phyloP scores from a whole-genome alignment of 1,140 invertebrate species.

The Polypedilum vanderplanki region DNA sequence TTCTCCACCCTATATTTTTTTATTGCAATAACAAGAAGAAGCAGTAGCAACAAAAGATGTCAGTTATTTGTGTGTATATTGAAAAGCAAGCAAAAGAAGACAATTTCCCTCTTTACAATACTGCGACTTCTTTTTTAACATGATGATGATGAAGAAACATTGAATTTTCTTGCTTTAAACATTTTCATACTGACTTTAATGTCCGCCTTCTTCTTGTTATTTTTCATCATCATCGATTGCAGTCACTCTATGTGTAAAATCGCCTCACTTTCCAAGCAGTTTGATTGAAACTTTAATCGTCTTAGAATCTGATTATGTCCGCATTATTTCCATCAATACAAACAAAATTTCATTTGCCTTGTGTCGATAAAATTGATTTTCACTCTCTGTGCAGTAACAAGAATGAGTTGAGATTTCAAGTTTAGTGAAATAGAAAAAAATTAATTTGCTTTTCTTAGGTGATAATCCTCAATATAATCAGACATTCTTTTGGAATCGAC shows the following conservation, averaged over 20 bases:
- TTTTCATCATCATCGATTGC: neutral
- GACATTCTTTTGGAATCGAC: neutral
- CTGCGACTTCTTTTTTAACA: neutral
- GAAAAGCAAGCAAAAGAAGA: neutral
- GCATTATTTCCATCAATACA: neutral
- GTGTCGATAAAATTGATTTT: slow-evolving; percentile 20
- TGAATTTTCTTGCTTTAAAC: neutral
- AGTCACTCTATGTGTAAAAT: neutral
- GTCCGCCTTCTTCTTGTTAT: slow-evolving; percentile 3
- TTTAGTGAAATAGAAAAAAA: too few relatives aligned
- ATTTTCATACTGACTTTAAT: neutral
- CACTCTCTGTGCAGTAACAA: neutral
- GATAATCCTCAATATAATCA: neutral
- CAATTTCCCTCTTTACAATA: slow-evolving; percentile 5
- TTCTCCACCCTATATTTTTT: neutral
- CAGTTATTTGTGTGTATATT: neutral
- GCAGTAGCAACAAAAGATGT: neutral
- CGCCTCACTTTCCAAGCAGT: neutral
- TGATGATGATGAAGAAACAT: neutral
- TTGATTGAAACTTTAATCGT: slow-evolving; percentile 23
- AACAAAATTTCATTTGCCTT: neutral
- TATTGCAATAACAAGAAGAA: neutral
- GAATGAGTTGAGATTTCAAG: too few relatives aligned
- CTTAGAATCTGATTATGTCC: slow-evolving; percentile 22
- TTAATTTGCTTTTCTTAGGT: slow-evolving; percentile 6